Conservation (phyloP, 2,888 invertebrate species). For the Geotrupes spiniger region DNA sequence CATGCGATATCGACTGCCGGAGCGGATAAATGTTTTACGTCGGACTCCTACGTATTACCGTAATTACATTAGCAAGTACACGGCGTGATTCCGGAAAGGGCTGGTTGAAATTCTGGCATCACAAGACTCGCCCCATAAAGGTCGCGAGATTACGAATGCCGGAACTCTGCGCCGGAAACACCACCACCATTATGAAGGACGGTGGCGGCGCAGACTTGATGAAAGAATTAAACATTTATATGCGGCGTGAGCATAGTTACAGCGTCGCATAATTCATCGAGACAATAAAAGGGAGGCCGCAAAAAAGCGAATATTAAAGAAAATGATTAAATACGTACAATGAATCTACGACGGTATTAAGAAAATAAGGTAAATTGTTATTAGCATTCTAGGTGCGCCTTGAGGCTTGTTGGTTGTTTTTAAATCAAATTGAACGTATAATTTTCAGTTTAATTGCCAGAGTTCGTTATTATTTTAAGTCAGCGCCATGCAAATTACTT, state of each 20-base stretch:
- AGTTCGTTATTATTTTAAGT: too few species aligned
- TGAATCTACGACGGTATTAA: too few species aligned
- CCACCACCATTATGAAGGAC: background rate
- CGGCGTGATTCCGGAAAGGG: conserved; percentile 21
- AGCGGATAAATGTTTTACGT: too few species aligned
- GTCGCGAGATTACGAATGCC: conserved; percentile 26
- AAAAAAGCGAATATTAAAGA: conserved; percentile 2
- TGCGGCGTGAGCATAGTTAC: background rate
- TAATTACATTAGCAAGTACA: conserved; percentile 27
- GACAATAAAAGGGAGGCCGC: background rate
- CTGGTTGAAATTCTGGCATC: conserved; percentile 17
- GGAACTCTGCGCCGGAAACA: conserved; percentile 24
- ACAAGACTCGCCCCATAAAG: conserved; percentile 27
- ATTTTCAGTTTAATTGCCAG: too few species aligned
- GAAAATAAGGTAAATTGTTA: too few species aligned
- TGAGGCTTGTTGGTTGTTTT: too few species aligned
- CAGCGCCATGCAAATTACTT: too few species aligned
- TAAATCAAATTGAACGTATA: too few species aligned
- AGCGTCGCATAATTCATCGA: background rate
- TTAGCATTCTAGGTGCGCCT: too few species aligned
- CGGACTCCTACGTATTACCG: conserved; percentile 16
- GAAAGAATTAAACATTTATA: conserved; percentile 12
- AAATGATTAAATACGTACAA: conserved; percentile 2
- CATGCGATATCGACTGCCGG: too few species aligned
- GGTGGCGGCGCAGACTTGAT: conserved; percentile 9